Evolutionary conservation across 2,113 vertebrate species (phyloP).

Genomic region (Dendropsophus ebraccatus): DNA sequence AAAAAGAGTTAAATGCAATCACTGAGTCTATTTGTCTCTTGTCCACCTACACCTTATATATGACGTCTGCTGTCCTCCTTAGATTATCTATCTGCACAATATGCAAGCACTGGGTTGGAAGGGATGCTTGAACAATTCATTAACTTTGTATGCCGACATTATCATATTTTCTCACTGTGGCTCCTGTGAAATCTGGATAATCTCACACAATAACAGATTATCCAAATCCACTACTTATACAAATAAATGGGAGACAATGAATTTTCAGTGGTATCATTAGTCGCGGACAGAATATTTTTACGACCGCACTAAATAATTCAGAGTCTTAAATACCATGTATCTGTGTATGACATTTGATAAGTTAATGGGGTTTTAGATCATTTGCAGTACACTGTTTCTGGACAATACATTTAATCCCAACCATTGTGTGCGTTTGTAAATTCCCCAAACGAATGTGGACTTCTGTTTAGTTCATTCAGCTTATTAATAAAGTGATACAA

Average conservation of each 20-base stretch:
- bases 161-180: constrained; percentile 47
- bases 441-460: constrained; percentile 54
- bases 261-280: constrained; percentile 55
- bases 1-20: no score
- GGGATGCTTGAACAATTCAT: constrained; percentile 27
- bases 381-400: constrained; percentile 41
- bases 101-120: neutral
- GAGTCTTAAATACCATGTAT: constrained; percentile 50
- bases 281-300: constrained; percentile 46
- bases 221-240: constrained; percentile 54
- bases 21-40: no score
- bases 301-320: constrained; percentile 50
- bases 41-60: no score
- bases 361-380: constrained; percentile 51
- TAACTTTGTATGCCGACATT: constrained; percentile 20
- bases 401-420: constrained; percentile 53
- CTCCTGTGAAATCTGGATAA: constrained; percentile 30
- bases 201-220: constrained; percentile 50
- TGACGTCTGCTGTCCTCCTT: neutral
- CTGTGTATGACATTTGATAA: constrained; percentile 57
- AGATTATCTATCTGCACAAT: neutral
- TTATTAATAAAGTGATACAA: constrained; percentile 58
- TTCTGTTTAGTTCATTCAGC: constrained; percentile 51
- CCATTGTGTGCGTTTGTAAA: constrained; percentile 42
- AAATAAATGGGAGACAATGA: constrained; percentile 48